Evolutionary conservation across 1,140 invertebrate genomes (phyloP).

Genomic region (Aphis craccivora): DNA sequence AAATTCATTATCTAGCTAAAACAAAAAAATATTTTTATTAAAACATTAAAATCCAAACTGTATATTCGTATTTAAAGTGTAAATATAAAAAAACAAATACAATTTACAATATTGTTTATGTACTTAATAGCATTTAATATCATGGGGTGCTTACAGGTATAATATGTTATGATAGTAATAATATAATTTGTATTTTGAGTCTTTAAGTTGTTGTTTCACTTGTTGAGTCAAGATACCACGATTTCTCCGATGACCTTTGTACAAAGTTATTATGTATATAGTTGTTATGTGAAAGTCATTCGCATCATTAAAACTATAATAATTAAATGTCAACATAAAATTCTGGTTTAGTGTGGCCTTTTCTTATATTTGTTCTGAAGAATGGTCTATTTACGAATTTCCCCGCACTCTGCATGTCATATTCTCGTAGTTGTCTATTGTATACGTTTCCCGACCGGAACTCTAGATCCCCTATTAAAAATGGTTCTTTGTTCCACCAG

Average conservation of each 20-base stretch:
- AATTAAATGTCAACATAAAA: not conserved
- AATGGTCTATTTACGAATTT: not conserved
- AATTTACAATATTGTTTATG: too few relatives aligned
- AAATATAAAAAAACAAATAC: too few relatives aligned
- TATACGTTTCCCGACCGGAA: conserved; percentile 4
- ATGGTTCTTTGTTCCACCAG: not conserved
- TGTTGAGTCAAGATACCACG: not conserved
- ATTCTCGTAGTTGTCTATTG: not conserved
- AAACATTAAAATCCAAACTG: not conserved
- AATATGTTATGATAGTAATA: not conserved
- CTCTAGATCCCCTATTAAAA: not conserved
- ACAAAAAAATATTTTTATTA: not conserved
- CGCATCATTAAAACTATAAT: not conserved
- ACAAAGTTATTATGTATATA: not conserved
- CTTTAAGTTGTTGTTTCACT: not conserved
- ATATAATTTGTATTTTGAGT: not conserved
- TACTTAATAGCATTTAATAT: not conserved
- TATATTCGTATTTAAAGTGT: too few relatives aligned
- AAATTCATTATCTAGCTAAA: not conserved
- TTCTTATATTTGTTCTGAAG: not conserved
- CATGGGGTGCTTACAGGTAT: not conserved
- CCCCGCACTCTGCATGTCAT: not conserved
- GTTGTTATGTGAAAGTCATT: not conserved
- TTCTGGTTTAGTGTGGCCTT: not conserved
- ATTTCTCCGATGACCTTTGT: not conserved